A percentile compares a stretch with the other conserved stretches of the same genome.
Conservation (phyloP, 1,140 invertebrate species). For the Saccostrea glomerata region DNA sequence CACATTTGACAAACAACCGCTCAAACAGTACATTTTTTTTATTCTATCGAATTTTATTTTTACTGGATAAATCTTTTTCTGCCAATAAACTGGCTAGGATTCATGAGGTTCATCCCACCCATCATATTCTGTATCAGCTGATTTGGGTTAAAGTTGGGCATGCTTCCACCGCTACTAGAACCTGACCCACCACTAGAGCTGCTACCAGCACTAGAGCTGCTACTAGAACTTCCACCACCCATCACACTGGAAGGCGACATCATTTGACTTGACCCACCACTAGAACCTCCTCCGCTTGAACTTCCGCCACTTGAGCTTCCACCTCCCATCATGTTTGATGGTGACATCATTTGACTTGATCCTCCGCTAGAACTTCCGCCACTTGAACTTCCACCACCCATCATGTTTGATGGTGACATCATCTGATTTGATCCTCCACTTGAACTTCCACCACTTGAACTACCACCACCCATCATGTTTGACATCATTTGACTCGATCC, state of each 20-base stretch:
- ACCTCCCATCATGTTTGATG: constrained; percentile 30
- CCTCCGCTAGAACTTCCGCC: constrained; percentile 36
- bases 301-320: constrained; percentile 34
- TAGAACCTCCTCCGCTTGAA: neutral
- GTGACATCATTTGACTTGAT: constrained; percentile 32
- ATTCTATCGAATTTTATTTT: neutral
- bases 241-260: neutral
- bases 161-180: constrained; percentile 24
- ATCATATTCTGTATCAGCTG: constrained; percentile 54
- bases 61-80: constrained; percentile 34
- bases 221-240: constrained; percentile 26
- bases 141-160: constrained; percentile 53
- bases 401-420: constrained; percentile 37
- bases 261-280: neutral
- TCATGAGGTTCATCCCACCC: constrained; percentile 48
- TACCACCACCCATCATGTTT: constrained; percentile 21
- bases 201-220: constrained; percentile 7
- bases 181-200: constrained; percentile 19
- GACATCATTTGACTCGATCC: constrained; percentile 10
- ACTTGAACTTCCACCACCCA: constrained; percentile 8
- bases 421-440: constrained; percentile 13
- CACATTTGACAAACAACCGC: no score
- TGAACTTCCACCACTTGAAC: constrained; percentile 3
- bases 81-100: constrained; percentile 55
- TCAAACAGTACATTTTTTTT: neutral